Conservation (phyloP, 2,113 vertebrate genomes). For the Pycnonotus jocosus region DNA sequence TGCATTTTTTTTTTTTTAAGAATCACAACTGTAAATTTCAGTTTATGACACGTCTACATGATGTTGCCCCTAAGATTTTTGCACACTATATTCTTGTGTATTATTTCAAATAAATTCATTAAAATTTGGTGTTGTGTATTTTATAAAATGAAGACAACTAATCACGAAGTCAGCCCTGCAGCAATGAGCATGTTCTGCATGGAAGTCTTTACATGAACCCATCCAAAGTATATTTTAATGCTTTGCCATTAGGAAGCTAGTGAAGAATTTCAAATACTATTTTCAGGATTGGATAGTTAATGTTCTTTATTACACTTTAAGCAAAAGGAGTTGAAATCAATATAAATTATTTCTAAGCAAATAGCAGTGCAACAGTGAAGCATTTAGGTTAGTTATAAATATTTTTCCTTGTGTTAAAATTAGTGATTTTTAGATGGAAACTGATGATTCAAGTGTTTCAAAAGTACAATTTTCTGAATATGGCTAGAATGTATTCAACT, state of each 20-base stretch:
- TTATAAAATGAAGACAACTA: neutral
- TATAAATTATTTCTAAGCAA: neutral
- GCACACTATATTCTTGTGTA: conserved; percentile 99
- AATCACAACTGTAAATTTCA: conserved; percentile 80
- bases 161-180: neutral
- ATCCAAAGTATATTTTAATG: neutral
- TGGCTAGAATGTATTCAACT: neutral
- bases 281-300: neutral
- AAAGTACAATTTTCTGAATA: neutral
- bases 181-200: fast-evolving
- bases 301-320: conserved; percentile 34
- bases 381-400: neutral
- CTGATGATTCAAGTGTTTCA: neutral
- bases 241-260: neutral
- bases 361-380: neutral
- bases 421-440: neutral
- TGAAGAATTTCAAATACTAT: neutral
- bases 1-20: conserved; percentile 66
- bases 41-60: conserved; percentile 84
- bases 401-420: neutral
- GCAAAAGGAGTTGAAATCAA: neutral
- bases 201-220: neutral
- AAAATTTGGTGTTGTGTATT: conserved; percentile 53
- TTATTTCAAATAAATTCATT: conserved; percentile 96
- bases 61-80: conserved; percentile 90